Percentiles rank a stretch among this genome's conserved stretches.
phyloP scores from a whole-genome alignment of 2,888 invertebrate species.

The Drosophila falleni region DNA sequence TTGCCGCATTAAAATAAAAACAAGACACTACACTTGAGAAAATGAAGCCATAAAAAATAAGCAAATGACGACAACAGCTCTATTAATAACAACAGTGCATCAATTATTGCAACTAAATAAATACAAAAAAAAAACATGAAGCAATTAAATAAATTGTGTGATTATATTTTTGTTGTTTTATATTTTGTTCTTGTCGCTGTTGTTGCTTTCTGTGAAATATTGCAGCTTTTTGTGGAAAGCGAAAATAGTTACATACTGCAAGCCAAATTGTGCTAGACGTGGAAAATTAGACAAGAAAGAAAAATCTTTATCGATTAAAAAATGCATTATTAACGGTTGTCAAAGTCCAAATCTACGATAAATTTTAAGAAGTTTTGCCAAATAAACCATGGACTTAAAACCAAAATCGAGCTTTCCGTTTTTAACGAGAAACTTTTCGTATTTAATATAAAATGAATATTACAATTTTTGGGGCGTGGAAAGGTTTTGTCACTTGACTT shows the following conservation, averaged over 20 bases:
- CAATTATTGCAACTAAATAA: constrained; percentile 18
- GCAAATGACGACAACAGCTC: constrained; percentile 3
- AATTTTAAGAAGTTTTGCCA: no score
- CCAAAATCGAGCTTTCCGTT: no score
- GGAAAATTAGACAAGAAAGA: neutral
- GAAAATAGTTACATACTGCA: neutral
- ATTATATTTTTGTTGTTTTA: constrained; percentile 13
- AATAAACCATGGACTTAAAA: no score
- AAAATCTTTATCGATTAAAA: no score
- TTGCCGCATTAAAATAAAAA: constrained; percentile 1
- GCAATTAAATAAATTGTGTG: constrained; percentile 31
- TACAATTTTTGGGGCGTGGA: no score
- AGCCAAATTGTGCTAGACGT: neutral
- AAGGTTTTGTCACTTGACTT: no score
- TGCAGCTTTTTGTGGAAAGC: neutral
- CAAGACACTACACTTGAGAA: constrained; percentile 7
- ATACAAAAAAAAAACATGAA: constrained; percentile 1
- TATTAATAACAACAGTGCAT: constrained; percentile 16
- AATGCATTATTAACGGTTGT: no score
- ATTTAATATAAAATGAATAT: no score
- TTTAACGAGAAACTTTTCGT: no score
- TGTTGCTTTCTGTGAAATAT: constrained; percentile 6
- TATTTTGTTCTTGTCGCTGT: neutral
- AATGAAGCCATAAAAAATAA: neutral
- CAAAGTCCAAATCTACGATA: no score